Evolutionary conservation across 2,888 invertebrate genomes (phyloP), one percentile per base, ranked within the genome.

Genomic region (Mesoligia furuncula): DNA sequence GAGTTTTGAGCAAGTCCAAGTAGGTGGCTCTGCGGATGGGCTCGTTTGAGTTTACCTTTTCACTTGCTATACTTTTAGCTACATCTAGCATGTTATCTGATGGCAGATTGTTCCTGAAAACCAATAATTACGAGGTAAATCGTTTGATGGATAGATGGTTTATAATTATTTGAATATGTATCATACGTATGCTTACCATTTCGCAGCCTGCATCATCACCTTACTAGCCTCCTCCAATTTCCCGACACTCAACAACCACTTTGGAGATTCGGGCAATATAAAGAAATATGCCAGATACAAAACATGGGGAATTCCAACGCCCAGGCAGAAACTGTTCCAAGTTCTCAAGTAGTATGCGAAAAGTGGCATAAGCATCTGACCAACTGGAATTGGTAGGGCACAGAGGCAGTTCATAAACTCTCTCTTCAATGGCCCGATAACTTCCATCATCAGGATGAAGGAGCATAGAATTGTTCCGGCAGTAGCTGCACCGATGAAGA

Each of bases 401-500:
- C 97, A 97, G 0, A 97, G 89, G 39, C 97, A 97, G 3, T 96
- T 96, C 59, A 97, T 85, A n/a, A 93, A 62, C 76, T 97, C 97
- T 45, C 97, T 93, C 75, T 93, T 94, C 48, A 90, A 90, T 0
- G 94, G 93, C 0, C 97, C 97, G 31, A 97, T 95, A 59, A 97
- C 92, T 90, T 98, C 97, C 97, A 97, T 97, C 39, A 97, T 93
- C 13, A 97, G 92, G 13, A 97, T 97, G 85, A 97, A 98, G 82
- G 97, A 97, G 57, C 97, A 97, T 57, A 98, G 97, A 97, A 98
- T 98, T 0, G 98, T 97, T 45, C 98, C 98, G 11, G 98, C 98
- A 0, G 98, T 98, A 24, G 98, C 98, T 68, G 97, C 93, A 0
- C 98, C 98, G 8, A 97, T 97, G 62, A 98, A 90, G 89, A 98